Percentiles rank a stretch among this genome's conserved stretches.
Evolutionary conservation across 2,113 vertebrate species (phyloP).

Genomic region (Alethe castanea): DNA sequence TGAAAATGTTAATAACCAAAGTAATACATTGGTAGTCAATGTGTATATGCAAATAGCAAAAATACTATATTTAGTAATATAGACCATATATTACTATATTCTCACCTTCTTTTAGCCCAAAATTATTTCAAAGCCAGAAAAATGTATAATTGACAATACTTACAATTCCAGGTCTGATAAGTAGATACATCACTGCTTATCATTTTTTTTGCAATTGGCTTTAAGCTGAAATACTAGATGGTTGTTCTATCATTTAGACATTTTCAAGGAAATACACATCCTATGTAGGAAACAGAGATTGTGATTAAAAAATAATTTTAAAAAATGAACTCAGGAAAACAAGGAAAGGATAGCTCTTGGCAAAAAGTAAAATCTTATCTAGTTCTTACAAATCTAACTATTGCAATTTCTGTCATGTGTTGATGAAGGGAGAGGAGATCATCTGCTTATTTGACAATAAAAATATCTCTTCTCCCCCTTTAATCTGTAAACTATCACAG

Average conservation of each 20-base stretch:
- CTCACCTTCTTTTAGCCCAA: neutral
- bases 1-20: neutral
- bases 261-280: neutral
- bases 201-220: neutral
- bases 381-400: neutral
- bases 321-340: neutral
- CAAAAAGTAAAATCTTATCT: neutral
- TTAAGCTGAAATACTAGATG: neutral
- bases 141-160: neutral
- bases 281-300: accelerated
- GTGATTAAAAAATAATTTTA: neutral
- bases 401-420: neutral
- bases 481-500: neutral
- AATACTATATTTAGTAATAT: neutral
- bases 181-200: neutral
- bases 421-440: neutral
- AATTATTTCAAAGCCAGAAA: neutral
- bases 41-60: neutral
- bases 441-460: neutral
- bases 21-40: neutral
- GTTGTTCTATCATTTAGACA: neutral
- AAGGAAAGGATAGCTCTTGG: neutral
- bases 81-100: neutral
- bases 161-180: neutral
- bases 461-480: neutral